A percentile compares a stretch with the other conserved stretches of the same genome.
Conservation (phyloP, 2,888 invertebrate genomes). For the Apotomis turbidana region DNA sequence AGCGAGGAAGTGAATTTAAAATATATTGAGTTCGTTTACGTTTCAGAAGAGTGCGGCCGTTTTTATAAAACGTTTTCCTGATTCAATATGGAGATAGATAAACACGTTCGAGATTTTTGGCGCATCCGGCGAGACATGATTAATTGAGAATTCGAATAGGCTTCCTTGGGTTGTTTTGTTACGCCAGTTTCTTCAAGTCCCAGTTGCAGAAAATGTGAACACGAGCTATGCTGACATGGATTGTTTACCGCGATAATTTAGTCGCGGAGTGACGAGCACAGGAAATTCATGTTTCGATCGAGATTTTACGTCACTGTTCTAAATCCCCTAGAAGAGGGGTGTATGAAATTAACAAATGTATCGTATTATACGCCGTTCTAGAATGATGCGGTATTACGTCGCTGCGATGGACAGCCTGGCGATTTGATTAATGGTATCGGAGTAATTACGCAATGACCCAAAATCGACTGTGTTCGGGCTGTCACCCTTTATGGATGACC, state of each 20-base stretch:
- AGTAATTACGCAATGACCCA: slow-evolving; percentile 47
- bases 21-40: slow-evolving; percentile 46
- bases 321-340: neutral
- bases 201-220: slow-evolving; percentile 5
- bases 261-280: slow-evolving; percentile 23
- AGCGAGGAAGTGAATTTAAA: slow-evolving; percentile 50
- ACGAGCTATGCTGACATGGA: slow-evolving; percentile 5
- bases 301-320: slow-evolving; percentile 31
- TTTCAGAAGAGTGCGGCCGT: slow-evolving; percentile 44
- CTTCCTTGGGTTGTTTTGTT: slow-evolving; percentile 19
- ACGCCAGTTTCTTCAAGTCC: slow-evolving; percentile 18
- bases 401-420: slow-evolving; percentile 32
- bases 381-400: slow-evolving; percentile 19
- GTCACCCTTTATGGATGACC: slow-evolving; percentile 57
- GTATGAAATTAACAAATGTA: neutral
- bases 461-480: slow-evolving; percentile 58
- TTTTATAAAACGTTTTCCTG: slow-evolving; percentile 45
- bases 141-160: neutral
- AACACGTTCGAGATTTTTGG: slow-evolving; percentile 43
- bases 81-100: slow-evolving; percentile 49
- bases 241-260: slow-evolving; percentile 15
- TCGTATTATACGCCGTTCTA: slow-evolving; percentile 18
- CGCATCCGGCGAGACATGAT: slow-evolving; percentile 19
- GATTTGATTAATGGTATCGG: slow-evolving; percentile 49
- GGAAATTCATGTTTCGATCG: slow-evolving; percentile 28